Evolutionary conservation across 2,113 vertebrate species (phyloP).

Genomic region (Melierax canorus): DNA sequence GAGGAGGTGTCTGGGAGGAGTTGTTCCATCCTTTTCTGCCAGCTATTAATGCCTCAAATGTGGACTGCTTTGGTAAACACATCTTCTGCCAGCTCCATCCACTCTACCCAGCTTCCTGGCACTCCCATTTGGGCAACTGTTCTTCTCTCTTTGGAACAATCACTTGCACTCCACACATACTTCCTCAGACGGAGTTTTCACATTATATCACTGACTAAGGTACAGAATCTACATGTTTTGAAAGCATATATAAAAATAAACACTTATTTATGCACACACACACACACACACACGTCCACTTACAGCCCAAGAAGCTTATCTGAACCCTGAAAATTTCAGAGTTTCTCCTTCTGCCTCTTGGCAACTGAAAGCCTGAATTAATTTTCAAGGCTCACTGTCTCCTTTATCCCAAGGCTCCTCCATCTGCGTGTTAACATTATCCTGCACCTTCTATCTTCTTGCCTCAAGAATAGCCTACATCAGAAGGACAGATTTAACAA

Average conservation of each 20-base stretch:
- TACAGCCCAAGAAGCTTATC: not conserved
- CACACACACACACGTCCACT: not conserved
- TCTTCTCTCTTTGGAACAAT: not conserved
- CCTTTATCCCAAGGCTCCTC: not conserved
- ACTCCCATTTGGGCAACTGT: not conserved
- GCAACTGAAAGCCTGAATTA: not conserved
- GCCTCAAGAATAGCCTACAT: not conserved
- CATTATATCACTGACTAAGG: not conserved
- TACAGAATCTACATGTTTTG: not conserved
- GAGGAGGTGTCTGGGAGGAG: constrained; percentile 17
- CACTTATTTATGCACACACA: not conserved
- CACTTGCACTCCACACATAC: not conserved
- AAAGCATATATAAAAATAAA: not conserved
- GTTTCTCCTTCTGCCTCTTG: not conserved
- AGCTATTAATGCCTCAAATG: not conserved
- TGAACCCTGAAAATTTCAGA: not conserved
- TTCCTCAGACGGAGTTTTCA: not conserved
- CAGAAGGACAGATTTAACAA: not conserved
- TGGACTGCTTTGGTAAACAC: constrained; percentile 29
- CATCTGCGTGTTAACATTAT: not conserved
- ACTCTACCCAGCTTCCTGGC: not conserved
- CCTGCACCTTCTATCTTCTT: not conserved
- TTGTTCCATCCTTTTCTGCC: constrained; percentile 32
- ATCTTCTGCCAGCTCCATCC: constrained; percentile 13
- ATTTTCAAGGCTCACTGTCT: not conserved